Base-by-base conservation (phyloP, 92 coral and sea anemone genomes). In the Zoanthus gigantus region DNA sequence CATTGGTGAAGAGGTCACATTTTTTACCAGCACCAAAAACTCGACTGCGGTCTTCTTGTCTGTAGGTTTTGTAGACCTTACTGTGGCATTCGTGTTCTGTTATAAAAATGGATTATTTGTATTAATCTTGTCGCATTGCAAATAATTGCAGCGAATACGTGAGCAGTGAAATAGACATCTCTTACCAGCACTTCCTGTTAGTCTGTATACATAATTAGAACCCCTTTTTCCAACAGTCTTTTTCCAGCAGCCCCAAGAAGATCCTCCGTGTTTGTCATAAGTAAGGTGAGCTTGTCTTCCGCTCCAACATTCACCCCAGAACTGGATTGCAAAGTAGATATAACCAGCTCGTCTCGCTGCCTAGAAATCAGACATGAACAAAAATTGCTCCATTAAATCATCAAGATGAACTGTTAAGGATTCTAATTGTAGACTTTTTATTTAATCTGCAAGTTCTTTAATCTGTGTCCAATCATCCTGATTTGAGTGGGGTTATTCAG, bases 291-390 rank as follows among this genome's bases (percentile, higher is more conserved):
- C 72, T n/a, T 60, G 11, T 10, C 8, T 17, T 0, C 83, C 83
- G 7, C 50, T 11, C 83, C 83, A 78, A 15, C 83, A 78, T 11
- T 78, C 83, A 30, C 83, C 83, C 83, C 83, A 78, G 72, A 56
- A 78, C n/a, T 78, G 83, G 11, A 78, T 57, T 29, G 50, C 83
- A 78, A 78, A 78, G 72, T 78, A 78, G 0, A 78, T 48, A 60
- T 78, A 78, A 2, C 83, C 83, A 37, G 71, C 83, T n/a, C 52
- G 18, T 46, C 57, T 58, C 4, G 83, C 83, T 7, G 83, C 71
- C 83, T 78, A 30, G 34, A 17, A 57, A 34, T 11, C 4, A 17
- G 23, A 58, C 57, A 34, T 8, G 56, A 50, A 50, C 56, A 50
- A 37, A 37, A 37, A 37, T 2, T 37, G 42, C 42, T 4, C 4